These are phyloP conservation scores for Rhynchophorus ferrugineus DNA, from an alignment of 1,140 invertebrate species.

Conservation along the genomic window DNA sequence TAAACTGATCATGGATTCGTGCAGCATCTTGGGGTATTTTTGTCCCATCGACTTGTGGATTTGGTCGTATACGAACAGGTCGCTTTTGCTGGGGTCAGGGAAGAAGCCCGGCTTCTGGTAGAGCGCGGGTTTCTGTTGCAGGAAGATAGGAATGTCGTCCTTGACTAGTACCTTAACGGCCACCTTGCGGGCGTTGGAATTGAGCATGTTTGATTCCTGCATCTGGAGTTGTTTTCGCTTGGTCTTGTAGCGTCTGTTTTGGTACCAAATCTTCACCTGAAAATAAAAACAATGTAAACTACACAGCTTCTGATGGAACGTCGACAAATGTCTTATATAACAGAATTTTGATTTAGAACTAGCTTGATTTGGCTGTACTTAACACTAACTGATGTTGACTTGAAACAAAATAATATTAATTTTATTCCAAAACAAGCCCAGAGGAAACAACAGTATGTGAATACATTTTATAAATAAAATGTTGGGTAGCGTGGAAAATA, in stretches of 20 bases:
- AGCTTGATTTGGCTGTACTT: too few relatives aligned
- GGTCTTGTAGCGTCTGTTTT: conserved; percentile 93
- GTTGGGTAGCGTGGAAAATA: too few relatives aligned
- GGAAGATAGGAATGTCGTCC: conserved; percentile 55
- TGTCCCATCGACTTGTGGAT: conserved; percentile 31
- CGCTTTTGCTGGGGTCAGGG: conserved; percentile 27
- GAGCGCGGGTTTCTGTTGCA: conserved; percentile 32
- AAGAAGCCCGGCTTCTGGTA: conserved; percentile 31
- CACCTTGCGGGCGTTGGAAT: conserved; percentile 64
- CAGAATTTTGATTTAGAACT: too few relatives aligned
- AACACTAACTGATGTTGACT: too few relatives aligned
- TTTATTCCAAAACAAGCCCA: too few relatives aligned
- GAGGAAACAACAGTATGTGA: too few relatives aligned
- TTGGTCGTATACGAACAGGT: conserved; percentile 37
- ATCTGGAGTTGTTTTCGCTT: conserved; percentile 88
- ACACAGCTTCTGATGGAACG: too few relatives aligned
- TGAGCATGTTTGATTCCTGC: conserved; percentile 55
- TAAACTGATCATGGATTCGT: conserved; percentile 39
- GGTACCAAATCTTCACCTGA: conserved; percentile 85
- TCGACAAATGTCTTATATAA: too few relatives aligned
- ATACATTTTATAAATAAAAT: too few relatives aligned
- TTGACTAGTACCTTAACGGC: conserved; percentile 84
- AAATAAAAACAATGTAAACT: too few relatives aligned
- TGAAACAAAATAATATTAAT: too few relatives aligned
- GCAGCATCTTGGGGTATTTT: conserved; percentile 36